Percentiles rank a stretch among this genome's conserved stretches.
These are phyloP conservation scores for Ectobius pallidus DNA, from an alignment of 2,888 invertebrate genomes.

Conservation along the genomic window DNA sequence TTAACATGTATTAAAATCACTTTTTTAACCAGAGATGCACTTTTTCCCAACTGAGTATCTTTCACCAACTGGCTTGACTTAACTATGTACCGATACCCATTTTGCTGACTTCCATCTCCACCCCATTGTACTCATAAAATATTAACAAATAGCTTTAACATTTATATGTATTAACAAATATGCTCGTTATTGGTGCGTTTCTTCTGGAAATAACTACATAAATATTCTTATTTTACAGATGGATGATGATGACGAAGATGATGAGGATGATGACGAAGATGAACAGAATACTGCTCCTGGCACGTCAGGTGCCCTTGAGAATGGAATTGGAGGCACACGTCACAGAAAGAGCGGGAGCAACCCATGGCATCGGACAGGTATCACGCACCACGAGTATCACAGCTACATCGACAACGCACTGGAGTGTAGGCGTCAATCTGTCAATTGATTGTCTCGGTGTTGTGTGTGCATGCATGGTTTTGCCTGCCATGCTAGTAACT, in stretches of 20 bases:
- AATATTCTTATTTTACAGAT: too few relatives aligned
- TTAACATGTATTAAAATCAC: too few relatives aligned
- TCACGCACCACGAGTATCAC: slow-evolving; percentile 79
- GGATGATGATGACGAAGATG: slow-evolving; percentile 59
- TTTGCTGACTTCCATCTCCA: too few relatives aligned
- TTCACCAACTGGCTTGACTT: too few relatives aligned
- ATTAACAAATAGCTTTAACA: too few relatives aligned
- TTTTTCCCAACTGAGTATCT: too few relatives aligned
- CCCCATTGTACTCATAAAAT: too few relatives aligned
- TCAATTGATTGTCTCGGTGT: slow-evolving; percentile 19
- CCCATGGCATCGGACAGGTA: slow-evolving; percentile 55
- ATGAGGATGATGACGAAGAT: slow-evolving; percentile 54
- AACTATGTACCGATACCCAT: too few relatives aligned
- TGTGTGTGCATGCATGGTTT: slow-evolving; percentile 24
- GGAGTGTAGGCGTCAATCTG: slow-evolving; percentile 67
- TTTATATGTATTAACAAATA: too few relatives aligned
- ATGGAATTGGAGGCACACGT: slow-evolving; percentile 18
- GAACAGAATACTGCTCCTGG: slow-evolving; percentile 47
- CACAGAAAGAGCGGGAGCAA: slow-evolving; percentile 15
- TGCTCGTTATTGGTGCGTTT: too few relatives aligned
- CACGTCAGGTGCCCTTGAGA: slow-evolving; percentile 36
- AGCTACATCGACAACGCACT: slow-evolving; percentile 79
- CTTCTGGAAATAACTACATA: too few relatives aligned
- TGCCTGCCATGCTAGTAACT: background rate
- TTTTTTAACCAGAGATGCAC: too few relatives aligned